Evolutionary conservation across 2,113 vertebrate genomes (phyloP).

Genomic region (Aplodontia rufa): DNA sequence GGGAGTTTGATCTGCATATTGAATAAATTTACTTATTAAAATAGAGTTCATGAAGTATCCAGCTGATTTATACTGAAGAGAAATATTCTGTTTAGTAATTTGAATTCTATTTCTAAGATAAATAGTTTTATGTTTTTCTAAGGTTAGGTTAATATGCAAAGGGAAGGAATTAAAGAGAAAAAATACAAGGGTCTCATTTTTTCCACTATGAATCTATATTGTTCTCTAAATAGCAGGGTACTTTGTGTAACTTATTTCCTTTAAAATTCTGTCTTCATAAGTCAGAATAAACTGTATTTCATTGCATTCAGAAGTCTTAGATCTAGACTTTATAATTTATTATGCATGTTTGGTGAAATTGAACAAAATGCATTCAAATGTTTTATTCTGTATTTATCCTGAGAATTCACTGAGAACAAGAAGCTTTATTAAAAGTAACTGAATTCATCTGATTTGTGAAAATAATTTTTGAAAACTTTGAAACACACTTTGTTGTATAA

Average conservation of each 20-base stretch:
- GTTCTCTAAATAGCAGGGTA: not conserved
- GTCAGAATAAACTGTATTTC: conserved; percentile 34
- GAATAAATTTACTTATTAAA: conserved; percentile 73
- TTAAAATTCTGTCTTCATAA: conserved; percentile 7
- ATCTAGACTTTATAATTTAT: conserved; percentile 5
- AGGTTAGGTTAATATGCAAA: conserved; percentile 59
- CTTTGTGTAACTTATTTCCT: not conserved
- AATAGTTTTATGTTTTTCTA: conserved; percentile 57
- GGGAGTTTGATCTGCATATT: conserved; percentile 54
- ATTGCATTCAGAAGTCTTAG: conserved; percentile 13
- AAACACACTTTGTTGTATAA: not conserved
- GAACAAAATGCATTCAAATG: not conserved
- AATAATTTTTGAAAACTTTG: not conserved
- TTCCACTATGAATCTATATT: not conserved
- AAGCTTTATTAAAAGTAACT: conserved; percentile 23
- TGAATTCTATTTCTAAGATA: conserved; percentile 72
- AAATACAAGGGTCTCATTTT: not conserved
- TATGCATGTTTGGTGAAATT: not conserved
- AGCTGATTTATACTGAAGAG: conserved; percentile 44
- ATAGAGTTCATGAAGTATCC: conserved; percentile 55
- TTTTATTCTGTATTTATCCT: conserved; percentile 10
- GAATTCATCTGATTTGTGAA: conserved; percentile 16
- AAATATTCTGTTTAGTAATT: conserved; percentile 59
- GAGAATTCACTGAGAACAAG: not conserved
- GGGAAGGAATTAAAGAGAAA: conserved; percentile 9